phyloP scores from a whole-genome alignment of 2,113 vertebrate genomes.

The Pleuronectes platessa region DNA sequence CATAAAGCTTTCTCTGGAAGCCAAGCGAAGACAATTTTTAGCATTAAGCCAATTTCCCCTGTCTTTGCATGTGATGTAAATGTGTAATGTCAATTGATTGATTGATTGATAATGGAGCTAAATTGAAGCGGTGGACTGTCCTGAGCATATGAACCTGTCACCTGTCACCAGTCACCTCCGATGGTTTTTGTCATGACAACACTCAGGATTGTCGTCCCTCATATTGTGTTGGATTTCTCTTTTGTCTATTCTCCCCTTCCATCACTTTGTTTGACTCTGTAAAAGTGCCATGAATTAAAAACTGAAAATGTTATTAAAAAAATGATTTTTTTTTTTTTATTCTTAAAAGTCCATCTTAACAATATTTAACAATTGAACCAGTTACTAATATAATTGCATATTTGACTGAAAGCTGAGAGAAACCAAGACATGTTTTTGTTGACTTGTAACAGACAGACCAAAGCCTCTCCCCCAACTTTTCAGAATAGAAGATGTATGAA shows the following conservation, averaged over 20 bases:
- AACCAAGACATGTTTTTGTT: too few species aligned
- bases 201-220: neutral
- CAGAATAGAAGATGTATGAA: too few species aligned
- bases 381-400: too few species aligned
- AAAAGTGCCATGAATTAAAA: conserved; percentile 24
- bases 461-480: too few species aligned
- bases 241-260: conserved; percentile 21
- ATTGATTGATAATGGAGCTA: too few species aligned
- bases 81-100: too few species aligned
- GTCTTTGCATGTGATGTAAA: neutral
- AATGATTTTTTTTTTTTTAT: too few species aligned
- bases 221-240: neutral
- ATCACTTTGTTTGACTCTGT: conserved; percentile 21
- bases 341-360: too few species aligned
- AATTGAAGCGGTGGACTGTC: neutral
- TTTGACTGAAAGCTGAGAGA: too few species aligned
- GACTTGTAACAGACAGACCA: too few species aligned
- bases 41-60: neutral
- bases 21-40: neutral
- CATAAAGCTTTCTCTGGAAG: neutral
- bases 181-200: neutral
- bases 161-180: neutral
- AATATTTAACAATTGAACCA: too few species aligned
- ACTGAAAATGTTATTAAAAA: conserved; percentile 6
- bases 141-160: neutral